Conservation (phyloP, 35 echinoderm and acorn worm genomes). For the Chiridota heheva region DNA sequence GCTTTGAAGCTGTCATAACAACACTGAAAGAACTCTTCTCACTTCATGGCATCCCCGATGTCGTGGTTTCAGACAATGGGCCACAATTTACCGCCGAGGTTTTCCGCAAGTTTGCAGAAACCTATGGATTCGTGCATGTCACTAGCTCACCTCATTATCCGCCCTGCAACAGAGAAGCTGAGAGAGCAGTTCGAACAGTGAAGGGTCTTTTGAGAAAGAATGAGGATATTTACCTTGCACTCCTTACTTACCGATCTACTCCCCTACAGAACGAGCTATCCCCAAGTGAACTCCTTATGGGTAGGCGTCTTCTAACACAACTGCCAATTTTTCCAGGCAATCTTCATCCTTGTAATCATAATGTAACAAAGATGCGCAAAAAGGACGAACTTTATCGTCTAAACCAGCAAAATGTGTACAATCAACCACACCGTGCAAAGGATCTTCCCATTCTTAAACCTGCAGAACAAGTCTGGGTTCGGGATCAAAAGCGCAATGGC, state of each 20-base stretch:
- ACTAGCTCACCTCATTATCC: slow-evolving; percentile 19
- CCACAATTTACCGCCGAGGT: slow-evolving; percentile 34
- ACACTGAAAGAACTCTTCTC: slow-evolving; percentile 16
- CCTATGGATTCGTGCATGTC: slow-evolving; percentile 6
- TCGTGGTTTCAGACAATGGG: slow-evolving; percentile 44
- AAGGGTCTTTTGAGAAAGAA: slow-evolving; percentile 22
- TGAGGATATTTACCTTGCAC: slow-evolving; percentile 11
- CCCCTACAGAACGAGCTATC: slow-evolving; percentile 24
- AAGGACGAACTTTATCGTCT: too few species aligned
- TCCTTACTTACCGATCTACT: slow-evolving; percentile 28
- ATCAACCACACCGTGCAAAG: too few species aligned
- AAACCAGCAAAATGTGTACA: too few species aligned
- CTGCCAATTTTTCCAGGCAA: slow-evolving; percentile 26
- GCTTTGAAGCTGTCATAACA: slow-evolving; percentile 10
- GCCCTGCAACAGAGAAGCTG: slow-evolving; percentile 15
- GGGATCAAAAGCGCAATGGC: too few species aligned
- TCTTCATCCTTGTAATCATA: too few species aligned
- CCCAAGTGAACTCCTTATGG: slow-evolving; percentile 51
- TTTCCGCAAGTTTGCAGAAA: slow-evolving; percentile 20
- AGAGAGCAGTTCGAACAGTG: slow-evolving; percentile 37
- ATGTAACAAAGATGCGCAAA: too few species aligned
- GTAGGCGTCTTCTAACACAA: slow-evolving; percentile 32
- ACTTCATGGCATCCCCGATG: slow-evolving; percentile 34
- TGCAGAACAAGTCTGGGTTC: too few species aligned
- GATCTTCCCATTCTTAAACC: too few species aligned